Conservation (phyloP, 1,140 invertebrate genomes). For the Diplogasteroides magnus region DNA sequence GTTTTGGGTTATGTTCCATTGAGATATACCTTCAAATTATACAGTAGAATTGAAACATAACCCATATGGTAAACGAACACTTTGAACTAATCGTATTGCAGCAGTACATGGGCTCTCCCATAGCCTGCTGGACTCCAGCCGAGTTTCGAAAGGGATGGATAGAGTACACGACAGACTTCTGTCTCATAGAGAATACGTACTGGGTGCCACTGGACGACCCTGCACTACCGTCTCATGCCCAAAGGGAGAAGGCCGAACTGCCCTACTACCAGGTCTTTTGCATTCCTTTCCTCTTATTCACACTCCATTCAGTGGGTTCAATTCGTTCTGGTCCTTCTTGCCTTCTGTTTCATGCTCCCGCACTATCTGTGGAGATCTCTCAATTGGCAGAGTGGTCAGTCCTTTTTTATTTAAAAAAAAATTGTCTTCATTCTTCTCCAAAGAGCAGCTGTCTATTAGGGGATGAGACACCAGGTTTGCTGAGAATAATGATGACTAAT, state of each 20-base stretch:
- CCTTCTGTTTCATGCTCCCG: slow-evolving; percentile 32
- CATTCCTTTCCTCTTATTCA: background rate
- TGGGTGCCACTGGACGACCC: slow-evolving; percentile 25
- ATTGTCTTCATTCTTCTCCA: too few species aligned
- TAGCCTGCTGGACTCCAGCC: slow-evolving; percentile 24
- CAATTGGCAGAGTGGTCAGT: slow-evolving; percentile 27
- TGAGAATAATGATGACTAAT: too few species aligned
- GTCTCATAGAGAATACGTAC: slow-evolving; percentile 28
- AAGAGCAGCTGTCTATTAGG: too few species aligned
- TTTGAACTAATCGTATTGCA: slow-evolving; percentile 4
- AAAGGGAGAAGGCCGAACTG: slow-evolving; percentile 14
- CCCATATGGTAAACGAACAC: background rate
- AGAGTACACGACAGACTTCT: slow-evolving; percentile 21
- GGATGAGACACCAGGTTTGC: too few species aligned
- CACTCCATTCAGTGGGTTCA: slow-evolving; percentile 31
- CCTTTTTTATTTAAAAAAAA: background rate
- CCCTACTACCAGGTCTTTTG: slow-evolving; percentile 22
- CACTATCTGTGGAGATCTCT: slow-evolving; percentile 35
- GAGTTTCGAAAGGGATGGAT: slow-evolving; percentile 22
- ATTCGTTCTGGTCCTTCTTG: slow-evolving; percentile 34
- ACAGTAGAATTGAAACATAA: too few species aligned
- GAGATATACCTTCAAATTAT: background rate
- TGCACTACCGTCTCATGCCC: slow-evolving; percentile 5
- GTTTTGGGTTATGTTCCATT: background rate
- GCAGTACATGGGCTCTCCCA: slow-evolving; percentile 19